Base-by-base conservation (phyloP, 2,797 vertebrate genomes). In the Spinibarbus caldwelli region DNA sequence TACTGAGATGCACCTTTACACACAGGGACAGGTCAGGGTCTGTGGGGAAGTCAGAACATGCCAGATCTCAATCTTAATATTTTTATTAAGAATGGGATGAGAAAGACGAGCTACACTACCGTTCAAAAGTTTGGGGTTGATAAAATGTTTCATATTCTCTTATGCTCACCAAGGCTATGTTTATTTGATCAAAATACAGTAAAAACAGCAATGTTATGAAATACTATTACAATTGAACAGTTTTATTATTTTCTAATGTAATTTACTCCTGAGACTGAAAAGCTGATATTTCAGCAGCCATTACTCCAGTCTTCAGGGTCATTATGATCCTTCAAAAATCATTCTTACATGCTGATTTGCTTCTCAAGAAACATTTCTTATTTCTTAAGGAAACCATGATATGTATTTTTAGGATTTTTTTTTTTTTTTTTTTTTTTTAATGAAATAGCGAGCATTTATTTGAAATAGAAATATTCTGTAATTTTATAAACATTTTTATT, bases 1-100 rank as follows among this genome's bases (percentile, higher is more conserved):
- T n/a, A n/a, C n/a, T n/a, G n/a, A n/a, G n/a, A n/a, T n/a, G n/a
- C n/a, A n/a, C n/a, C n/a, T n/a, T n/a, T n/a, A n/a, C 45, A 29
- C 5, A 6, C 34, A 68, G 38, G 23, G 6, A 62, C 29, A 77
- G 66, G 45, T 47, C 26, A n/a, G n/a, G 43, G 36, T 26, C 41
- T 49, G 14, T 41, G 47, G 76, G 19, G 21, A 86, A 64, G 72
- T 84, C 72, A 70, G 59, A 80, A 62, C n/a, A 29, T 64, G 26
- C 6, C 6, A 29, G 62, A 64, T n/a, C 67, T 52, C 29, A 70
- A 52, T 78, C n/a, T 38, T 49, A 72, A 38, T 59, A 72, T 72
- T 78, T 15, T 45, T 47, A 29, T 29, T 72, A 45, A 31, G 70
- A 19, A 23, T 31, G n/a, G 26, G 8, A 57, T 57, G 7, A 66